Evolutionary conservation across 2,888 invertebrate genomes (phyloP).

Genomic region (Halictus quadricinctus): DNA sequence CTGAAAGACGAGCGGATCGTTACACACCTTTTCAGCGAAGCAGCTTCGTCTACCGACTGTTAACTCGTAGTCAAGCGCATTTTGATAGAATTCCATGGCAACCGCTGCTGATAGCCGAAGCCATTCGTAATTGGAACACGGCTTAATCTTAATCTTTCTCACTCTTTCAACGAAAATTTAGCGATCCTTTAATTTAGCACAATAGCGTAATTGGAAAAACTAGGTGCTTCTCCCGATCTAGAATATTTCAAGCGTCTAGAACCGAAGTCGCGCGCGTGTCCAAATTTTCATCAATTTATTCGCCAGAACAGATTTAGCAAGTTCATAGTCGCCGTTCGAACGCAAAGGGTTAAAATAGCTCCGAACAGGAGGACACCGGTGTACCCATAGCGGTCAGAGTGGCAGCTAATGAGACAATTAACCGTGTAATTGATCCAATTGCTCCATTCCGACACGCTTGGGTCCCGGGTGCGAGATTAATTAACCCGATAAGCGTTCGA

Average conservation of each 20-base stretch:
- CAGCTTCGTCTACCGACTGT: neutral
- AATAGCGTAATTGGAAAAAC: neutral
- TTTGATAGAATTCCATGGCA: neutral
- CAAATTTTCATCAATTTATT: slow-evolving; percentile 2
- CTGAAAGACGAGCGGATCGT: neutral
- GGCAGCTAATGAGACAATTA: slow-evolving; percentile 23
- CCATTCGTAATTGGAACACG: neutral
- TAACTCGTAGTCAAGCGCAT: neutral
- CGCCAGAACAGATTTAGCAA: neutral
- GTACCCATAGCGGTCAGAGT: neutral
- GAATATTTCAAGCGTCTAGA: neutral
- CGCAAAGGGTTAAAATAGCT: neutral
- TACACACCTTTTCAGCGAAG: neutral
- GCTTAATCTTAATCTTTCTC: neutral
- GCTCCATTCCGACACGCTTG: slow-evolving; percentile 21
- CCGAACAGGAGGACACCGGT: neutral
- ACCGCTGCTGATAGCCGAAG: neutral
- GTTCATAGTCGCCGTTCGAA: neutral
- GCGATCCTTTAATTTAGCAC: too few species aligned
- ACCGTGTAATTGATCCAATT: slow-evolving; percentile 48
- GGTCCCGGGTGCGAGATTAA: slow-evolving; percentile 17
- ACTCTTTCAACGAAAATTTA: too few species aligned
- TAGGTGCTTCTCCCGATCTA: neutral
- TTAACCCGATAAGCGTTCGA: neutral
- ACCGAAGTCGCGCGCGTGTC: neutral